phyloP scores from a whole-genome alignment of 1,140 invertebrate genomes.

The Chelonus insularis region DNA sequence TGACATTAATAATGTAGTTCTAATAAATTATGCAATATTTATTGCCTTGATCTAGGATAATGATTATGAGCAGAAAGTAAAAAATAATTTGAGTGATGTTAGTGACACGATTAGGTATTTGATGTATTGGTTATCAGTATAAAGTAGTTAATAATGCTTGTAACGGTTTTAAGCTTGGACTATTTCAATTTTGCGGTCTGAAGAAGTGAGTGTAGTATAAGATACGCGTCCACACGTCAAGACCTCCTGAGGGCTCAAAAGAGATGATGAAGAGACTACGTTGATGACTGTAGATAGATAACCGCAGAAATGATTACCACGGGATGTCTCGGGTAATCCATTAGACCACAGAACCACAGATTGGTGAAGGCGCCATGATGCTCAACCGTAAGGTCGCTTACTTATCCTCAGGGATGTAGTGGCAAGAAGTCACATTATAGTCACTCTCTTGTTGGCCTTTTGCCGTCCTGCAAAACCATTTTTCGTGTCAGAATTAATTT shows the following conservation, averaged over 20 bases:
- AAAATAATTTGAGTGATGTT: too few species aligned
- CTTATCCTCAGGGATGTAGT: conserved; percentile 12
- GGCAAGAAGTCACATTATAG: neutral
- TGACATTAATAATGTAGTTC: too few species aligned
- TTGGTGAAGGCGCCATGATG: conserved; percentile 5
- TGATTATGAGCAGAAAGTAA: too few species aligned
- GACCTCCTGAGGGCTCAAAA: neutral
- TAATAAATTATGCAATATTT: too few species aligned
- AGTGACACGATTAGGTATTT: too few species aligned
- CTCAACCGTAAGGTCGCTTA: conserved; percentile 21
- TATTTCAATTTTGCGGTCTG: conserved; percentile 27
- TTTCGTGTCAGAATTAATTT: conserved; percentile 25
- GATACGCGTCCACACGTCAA: neutral
- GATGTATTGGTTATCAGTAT: neutral
- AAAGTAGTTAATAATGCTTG: conserved; percentile 20
- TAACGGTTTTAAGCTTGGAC: conserved; percentile 13
- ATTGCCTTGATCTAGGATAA: too few species aligned
- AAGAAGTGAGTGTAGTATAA: neutral
- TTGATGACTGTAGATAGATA: conserved; percentile 8
- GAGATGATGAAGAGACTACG: conserved; percentile 21
- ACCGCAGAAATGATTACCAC: conserved; percentile 8
- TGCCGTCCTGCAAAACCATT: neutral
- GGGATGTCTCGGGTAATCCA: conserved; percentile 14
- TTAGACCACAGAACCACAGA: conserved; percentile 5
- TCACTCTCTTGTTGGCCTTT: neutral